Base-by-base conservation (phyloP, 2,113 vertebrate genomes). In the Leuciscus idus region DNA sequence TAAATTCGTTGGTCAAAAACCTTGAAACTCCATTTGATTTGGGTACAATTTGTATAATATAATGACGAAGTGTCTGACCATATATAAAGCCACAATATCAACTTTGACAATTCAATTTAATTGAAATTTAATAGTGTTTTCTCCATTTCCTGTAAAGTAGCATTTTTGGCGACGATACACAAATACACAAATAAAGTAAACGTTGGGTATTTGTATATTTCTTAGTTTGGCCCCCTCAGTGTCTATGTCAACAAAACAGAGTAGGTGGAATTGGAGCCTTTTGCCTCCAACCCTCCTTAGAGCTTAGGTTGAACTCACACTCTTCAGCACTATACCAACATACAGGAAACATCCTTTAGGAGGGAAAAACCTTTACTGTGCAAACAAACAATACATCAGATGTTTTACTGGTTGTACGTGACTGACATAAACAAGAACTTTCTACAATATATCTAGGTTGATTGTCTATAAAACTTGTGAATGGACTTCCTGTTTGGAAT, bases 211-310 rank as follows among this genome's bases (percentile, higher is more conserved):
- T 52, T 52, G 1, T 52, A 13, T 52, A 12, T 13, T 50, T 50
- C 48, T 50, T 33, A 28, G n/a, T 66, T 30, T 8, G 19, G 30
- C 3, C 33, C 33, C 33, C 50, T 70, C 17, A 0, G 80, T 57
- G 55, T 33, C 91, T 92, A 74, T 90, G 89, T 93, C 93, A 93
- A 93, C 92, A 92, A 70, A 52, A 39, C 89, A 21, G 46, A 81
- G 84, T 81, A 86, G 90, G 86, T 89, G 92, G 92, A 94, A 95
- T 93, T 23, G 19, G 17, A 86, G 61, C 80, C 52, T 55, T 82
- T 78, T 26, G 81, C 84, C 83, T 88, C 72, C 73, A 73, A 50
- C 87, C 43, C 46, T 48, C 30, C 4, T 55, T 68, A 9, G 21
- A 7, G 36, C 36, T 46, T 48, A 43, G 43, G 28, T 6, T 19